These are phyloP conservation scores for Linnaemya tessellans DNA, from an alignment of 2,888 invertebrate genomes.

Conservation along the genomic window DNA sequence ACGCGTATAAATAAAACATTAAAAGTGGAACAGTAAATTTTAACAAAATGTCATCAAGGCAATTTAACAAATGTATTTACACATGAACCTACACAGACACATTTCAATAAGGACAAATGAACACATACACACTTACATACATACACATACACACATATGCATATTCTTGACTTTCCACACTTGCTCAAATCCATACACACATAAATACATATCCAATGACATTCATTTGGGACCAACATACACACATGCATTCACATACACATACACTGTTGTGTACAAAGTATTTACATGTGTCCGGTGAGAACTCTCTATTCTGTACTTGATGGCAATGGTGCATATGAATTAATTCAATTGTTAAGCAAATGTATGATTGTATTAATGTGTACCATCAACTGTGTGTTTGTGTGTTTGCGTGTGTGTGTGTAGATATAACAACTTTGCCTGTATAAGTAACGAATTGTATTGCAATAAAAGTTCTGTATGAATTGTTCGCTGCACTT, in stretches of 20 bases:
- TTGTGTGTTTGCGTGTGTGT: neutral
- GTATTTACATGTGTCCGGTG: slow-evolving; percentile 66
- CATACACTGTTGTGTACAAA: slow-evolving; percentile 35
- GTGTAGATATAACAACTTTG: neutral
- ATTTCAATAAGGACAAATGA: slow-evolving; percentile 25
- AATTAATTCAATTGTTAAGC: slow-evolving; percentile 71
- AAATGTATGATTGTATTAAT: slow-evolving; percentile 47
- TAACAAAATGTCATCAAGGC: slow-evolving; percentile 71
- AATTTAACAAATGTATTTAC: slow-evolving; percentile 71
- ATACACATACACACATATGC: neutral
- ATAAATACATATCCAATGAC: neutral
- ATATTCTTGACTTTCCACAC: neutral
- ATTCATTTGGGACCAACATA: slow-evolving; percentile 53
- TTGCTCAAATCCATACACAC: no score
- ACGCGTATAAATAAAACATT: slow-evolving; percentile 71
- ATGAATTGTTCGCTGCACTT: slow-evolving; percentile 5
- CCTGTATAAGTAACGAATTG: neutral
- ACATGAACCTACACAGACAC: slow-evolving; percentile 61
- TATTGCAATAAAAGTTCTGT: slow-evolving; percentile 48
- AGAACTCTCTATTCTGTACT: slow-evolving; percentile 34
- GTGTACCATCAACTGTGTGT: slow-evolving; percentile 12
- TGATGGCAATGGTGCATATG: slow-evolving; percentile 56
- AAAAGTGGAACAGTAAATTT: slow-evolving; percentile 71
- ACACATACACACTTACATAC: neutral
- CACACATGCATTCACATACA: neutral